Conservation (phyloP, 2,888 invertebrate genomes). For the Cerceris ruficornis region DNA sequence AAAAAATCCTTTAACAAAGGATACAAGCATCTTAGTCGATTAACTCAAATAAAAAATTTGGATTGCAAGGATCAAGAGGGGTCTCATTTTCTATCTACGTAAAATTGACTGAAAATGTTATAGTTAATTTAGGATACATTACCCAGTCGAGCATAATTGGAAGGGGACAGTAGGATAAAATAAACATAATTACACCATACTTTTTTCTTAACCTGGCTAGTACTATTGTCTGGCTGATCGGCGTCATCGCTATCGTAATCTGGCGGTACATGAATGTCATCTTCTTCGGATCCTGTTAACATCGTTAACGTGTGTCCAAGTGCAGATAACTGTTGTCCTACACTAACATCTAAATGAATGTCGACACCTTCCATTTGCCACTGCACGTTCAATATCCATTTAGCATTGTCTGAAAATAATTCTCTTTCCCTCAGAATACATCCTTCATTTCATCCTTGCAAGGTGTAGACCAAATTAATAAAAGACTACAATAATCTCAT, state of each 20-base stretch:
- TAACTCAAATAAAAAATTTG: slow-evolving; percentile 5
- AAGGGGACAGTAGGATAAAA: slow-evolving; percentile 43
- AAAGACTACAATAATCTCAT: slow-evolving; percentile 5
- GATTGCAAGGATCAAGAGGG: neutral
- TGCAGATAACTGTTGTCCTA: slow-evolving; percentile 97
- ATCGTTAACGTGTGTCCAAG: slow-evolving; percentile 97
- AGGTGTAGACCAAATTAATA: slow-evolving; percentile 2
- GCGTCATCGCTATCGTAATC: slow-evolving; percentile 91
- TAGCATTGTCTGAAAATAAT: slow-evolving; percentile 90
- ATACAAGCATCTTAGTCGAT: neutral
- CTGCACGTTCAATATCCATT: slow-evolving; percentile 98
- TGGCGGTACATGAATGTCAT: slow-evolving; percentile 87
- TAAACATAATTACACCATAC: slow-evolving; percentile 71
- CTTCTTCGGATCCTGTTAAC: slow-evolving; percentile 95
- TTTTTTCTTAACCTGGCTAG: slow-evolving; percentile 81
- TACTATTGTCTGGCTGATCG: slow-evolving; percentile 85
- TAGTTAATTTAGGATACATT: slow-evolving; percentile 27
- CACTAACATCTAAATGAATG: slow-evolving; percentile 96
- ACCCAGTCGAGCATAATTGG: slow-evolving; percentile 10
- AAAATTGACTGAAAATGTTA: neutral
- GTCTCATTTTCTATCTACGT: neutral
- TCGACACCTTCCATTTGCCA: slow-evolving; percentile 99
- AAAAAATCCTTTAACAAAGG: neutral
- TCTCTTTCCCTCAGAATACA: slow-evolving; percentile 7
- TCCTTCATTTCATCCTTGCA: slow-evolving; percentile 15